A percentile compares a stretch with the other conserved stretches of the same genome.
Conservation (phyloP, 2,113 vertebrate genomes). For the Cisticola juncidis region DNA sequence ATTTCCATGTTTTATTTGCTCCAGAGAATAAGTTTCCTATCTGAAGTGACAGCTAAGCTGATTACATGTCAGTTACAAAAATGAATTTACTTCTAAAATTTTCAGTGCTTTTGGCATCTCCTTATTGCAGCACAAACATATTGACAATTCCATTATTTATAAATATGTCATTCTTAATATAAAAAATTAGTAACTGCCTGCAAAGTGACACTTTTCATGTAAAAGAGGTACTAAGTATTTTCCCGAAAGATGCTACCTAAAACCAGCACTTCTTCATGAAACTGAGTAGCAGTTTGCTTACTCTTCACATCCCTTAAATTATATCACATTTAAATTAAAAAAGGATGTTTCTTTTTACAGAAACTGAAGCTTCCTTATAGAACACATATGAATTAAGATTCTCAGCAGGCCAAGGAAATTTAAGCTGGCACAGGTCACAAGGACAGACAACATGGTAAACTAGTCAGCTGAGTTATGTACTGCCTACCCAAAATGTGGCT, state of each 20-base stretch:
- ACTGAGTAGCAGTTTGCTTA: neutral
- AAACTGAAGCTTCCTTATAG: neutral
- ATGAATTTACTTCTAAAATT: slow-evolving; percentile 75
- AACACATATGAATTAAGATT: neutral
- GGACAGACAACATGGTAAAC: neutral
- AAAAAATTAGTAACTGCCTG: slow-evolving; percentile 70
- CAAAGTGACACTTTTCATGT: slow-evolving; percentile 68
- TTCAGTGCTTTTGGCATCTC: slow-evolving; percentile 69
- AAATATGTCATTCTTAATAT: slow-evolving; percentile 78
- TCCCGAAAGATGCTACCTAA: slow-evolving; percentile 32
- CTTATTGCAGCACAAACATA: slow-evolving; percentile 69
- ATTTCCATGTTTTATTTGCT: slow-evolving; percentile 78
- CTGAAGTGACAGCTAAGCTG: slow-evolving; percentile 77
- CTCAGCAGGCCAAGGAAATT: neutral
- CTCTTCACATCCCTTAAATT: neutral
- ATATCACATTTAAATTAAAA: neutral
- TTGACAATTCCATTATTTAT: slow-evolving; percentile 77
- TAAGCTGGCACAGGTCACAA: neutral
- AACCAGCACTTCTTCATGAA: slow-evolving; percentile 5
- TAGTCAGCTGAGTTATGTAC: accelerated
- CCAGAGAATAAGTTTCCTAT: slow-evolving; percentile 75
- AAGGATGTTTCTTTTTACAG: neutral
- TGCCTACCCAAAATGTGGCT: neutral
- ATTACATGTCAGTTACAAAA: slow-evolving; percentile 83
- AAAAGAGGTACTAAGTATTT: slow-evolving; percentile 58